Evolutionary conservation across 2,113 vertebrate genomes (phyloP), one percentile per base, ranked within the genome.

Genomic region (Oxyruncus cristatus): DNA sequence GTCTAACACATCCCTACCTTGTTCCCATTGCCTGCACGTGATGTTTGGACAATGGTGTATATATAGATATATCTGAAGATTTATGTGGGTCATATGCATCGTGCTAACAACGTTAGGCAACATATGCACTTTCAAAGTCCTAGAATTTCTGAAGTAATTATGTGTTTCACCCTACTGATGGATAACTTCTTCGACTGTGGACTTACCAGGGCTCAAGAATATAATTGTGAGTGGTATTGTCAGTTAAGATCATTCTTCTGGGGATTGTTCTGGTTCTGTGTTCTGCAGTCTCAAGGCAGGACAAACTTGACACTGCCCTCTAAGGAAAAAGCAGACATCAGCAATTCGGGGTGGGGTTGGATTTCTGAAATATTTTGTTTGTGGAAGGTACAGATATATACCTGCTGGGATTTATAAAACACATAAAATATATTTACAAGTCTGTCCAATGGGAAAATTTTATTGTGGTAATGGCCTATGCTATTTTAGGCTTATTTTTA

Each of bases 101-200:
- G 7, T 41, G 14, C n/a, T 88, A 53, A 42, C 58, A 70, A 24
- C 0, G 0, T 42, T 49, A 49, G 41, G 6, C 53, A 33, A 26
- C 44, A 20, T 21, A 12, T 32, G 18, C 4, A 12, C n/a, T 66
- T 83, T 80, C 32, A 41, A 61, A 83, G 26, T n/a, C 41, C 39
- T 44, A 37, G n/a, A 52, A 62, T 63, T 81, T 94, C 53, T 58
- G 61, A 42, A 92, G 71, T 19, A 85, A 68, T 75, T 63, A 17
- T 0, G 0, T 28, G 8, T 71, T 12, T 49, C 11, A 55, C 33
- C 14, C 16, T 22, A 47, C 0, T 15, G 32, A 44, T n/a, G 62
- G 21, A 35, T 52, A 24, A 35, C 12, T 55, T 63, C 39, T 77
- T 66, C 26, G 15, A 21, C 7, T 0, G 1, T 14, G 28, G 71